A percentile compares a stretch with the other conserved stretches of the same genome.
Evolutionary conservation across 2,888 invertebrate genomes (phyloP).

Genomic region (Hirtodrosophila cameraria): DNA sequence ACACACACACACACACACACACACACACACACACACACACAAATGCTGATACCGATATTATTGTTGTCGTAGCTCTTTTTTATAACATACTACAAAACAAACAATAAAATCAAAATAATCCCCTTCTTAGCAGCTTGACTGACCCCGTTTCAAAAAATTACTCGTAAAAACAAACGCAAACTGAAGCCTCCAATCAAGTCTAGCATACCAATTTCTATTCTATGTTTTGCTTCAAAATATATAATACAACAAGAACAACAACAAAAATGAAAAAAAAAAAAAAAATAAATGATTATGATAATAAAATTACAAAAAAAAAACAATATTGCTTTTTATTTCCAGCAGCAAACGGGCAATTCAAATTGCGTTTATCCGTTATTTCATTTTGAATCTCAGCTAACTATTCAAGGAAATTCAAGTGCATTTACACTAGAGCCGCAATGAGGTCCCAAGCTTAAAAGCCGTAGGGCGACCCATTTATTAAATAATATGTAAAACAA

Average conservation of each 20-base stretch:
- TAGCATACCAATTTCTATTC: slow-evolving; percentile 74
- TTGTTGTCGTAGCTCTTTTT: slow-evolving; percentile 77
- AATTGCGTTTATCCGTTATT: no score
- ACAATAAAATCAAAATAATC: slow-evolving; percentile 28
- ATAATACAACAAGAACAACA: slow-evolving; percentile 33
- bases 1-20: no score
- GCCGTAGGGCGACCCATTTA: no score
- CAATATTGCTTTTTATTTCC: neutral
- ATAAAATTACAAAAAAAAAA: slow-evolving; percentile 15
- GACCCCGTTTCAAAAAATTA: slow-evolving; percentile 44
- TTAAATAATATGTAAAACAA: no score
- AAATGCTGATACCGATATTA: slow-evolving; percentile 74
- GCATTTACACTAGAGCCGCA: no score
- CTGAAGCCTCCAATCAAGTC: slow-evolving; percentile 60
- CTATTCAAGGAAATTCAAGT: no score
- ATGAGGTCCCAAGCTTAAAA: no score
- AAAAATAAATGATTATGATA: slow-evolving; percentile 47
- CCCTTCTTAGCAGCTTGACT: slow-evolving; percentile 65
- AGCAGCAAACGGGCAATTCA: neutral
- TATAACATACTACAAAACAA: slow-evolving; percentile 54
- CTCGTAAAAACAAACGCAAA: slow-evolving; percentile 28
- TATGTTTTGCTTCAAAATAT: slow-evolving; percentile 62
- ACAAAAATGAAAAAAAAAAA: slow-evolving; percentile 35
- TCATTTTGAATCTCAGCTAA: no score
- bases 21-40: no score